Conservation (phyloP, 2,888 invertebrate genomes). For the Lasioglossum lativentre region DNA sequence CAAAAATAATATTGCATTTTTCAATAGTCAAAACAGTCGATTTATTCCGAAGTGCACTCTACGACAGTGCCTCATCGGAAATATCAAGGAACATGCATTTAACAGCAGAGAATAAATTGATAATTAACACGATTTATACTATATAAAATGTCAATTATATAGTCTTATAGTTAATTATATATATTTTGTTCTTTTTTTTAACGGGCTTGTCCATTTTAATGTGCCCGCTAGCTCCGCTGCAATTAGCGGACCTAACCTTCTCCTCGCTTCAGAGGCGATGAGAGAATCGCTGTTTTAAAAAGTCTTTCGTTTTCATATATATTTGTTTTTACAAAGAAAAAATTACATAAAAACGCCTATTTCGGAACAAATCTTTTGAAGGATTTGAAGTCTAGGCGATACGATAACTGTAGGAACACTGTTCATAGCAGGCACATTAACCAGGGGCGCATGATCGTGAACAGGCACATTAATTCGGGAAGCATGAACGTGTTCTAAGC, state of each 20-base stretch:
- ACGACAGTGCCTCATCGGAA: not conserved
- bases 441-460: not conserved
- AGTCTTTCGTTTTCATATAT: not conserved
- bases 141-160: slow-evolving; percentile 36
- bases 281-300: not conserved
- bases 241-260: not conserved
- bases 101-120: not conserved
- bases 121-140: not conserved
- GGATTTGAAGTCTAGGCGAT: not conserved
- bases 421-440: not conserved
- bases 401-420: not conserved
- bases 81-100: not conserved
- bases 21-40: not conserved
- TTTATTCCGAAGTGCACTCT: not conserved
- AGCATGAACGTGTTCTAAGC: not conserved
- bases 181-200: not conserved
- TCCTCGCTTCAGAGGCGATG: not conserved
- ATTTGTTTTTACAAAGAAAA: not conserved
- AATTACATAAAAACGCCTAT: slow-evolving; percentile 3
- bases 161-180: slow-evolving; percentile 23
- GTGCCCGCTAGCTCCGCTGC: not conserved
- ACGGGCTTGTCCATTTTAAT: slow-evolving; percentile 6
- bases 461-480: not conserved
- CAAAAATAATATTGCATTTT: not conserved
- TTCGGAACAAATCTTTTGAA: not conserved